Percentiles rank a stretch among this genome's conserved stretches.
These are phyloP conservation scores for Chrysolophus pictus DNA, from an alignment of 2,797 vertebrate genomes.

Conservation along the genomic window DNA sequence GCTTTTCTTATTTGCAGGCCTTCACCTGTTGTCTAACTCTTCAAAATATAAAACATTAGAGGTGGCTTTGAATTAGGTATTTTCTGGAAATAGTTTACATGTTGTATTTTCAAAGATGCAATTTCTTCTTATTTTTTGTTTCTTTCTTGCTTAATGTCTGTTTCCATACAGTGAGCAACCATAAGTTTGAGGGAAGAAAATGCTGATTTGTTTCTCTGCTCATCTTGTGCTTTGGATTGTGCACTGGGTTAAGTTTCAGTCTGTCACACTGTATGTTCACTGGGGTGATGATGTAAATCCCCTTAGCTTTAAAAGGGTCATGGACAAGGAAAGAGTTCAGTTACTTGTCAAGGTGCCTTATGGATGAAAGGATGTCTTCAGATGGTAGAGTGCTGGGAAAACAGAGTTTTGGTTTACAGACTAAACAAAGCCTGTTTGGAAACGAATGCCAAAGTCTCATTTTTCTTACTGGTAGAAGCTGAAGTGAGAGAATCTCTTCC, in stretches of 20 bases:
- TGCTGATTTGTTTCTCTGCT: not conserved
- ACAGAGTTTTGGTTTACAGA: not conserved
- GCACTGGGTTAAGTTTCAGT: not conserved
- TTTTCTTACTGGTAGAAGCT: not conserved
- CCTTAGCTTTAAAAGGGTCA: not conserved
- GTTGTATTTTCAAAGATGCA: not conserved
- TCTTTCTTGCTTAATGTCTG: too few species aligned
- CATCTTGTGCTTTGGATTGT: not conserved
- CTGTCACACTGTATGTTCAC: not conserved
- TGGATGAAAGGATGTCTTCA: not conserved
- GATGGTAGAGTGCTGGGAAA: too few species aligned
- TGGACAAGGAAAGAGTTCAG: fast-evolving
- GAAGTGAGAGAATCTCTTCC: not conserved
- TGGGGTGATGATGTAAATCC: not conserved
- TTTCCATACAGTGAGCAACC: not conserved
- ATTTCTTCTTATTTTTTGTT: not conserved
- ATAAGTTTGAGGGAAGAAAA: not conserved
- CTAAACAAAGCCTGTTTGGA: fast-evolving
- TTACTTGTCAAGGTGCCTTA: fast-evolving
- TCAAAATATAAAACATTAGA: not conserved
- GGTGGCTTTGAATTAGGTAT: too few species aligned
- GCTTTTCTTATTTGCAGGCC: not conserved
- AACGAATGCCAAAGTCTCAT: fast-evolving
- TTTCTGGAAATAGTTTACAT: not conserved
- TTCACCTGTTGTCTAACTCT: not conserved